phyloP scores from a whole-genome alignment of 2,888 invertebrate species.

The Netelia melanura region DNA sequence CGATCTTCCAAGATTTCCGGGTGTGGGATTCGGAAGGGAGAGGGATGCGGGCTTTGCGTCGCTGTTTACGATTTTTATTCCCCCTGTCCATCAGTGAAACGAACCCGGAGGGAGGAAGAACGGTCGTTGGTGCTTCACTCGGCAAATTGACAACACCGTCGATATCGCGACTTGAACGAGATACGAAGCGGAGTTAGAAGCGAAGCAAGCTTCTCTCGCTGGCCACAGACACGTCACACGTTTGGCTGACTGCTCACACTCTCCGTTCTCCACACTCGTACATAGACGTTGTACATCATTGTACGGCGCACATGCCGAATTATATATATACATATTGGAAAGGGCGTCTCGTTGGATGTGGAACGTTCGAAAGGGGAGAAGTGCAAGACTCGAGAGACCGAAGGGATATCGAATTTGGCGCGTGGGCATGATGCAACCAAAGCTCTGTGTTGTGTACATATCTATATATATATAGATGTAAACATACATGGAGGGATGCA shows the following conservation, averaged over 20 bases:
- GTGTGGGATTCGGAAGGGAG: too few relatives aligned
- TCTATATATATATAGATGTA: slow-evolving; percentile 19
- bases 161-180: slow-evolving; percentile 32
- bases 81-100: background rate
- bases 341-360: slow-evolving; percentile 50
- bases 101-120: background rate
- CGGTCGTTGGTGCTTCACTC: slow-evolving; percentile 2
- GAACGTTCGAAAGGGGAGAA: slow-evolving; percentile 42
- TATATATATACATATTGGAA: slow-evolving; percentile 16
- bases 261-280: background rate
- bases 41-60: background rate
- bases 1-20: too few relatives aligned
- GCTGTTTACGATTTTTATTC: background rate
- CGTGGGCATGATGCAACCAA: slow-evolving; percentile 58
- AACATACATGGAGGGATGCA: slow-evolving; percentile 22
- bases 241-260: background rate
- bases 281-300: background rate
- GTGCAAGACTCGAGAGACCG: slow-evolving; percentile 59
- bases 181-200: background rate
- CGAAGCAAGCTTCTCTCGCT: background rate
- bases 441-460: slow-evolving; percentile 22
- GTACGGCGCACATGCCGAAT: background rate
- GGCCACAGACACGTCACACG: background rate
- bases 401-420: slow-evolving; percentile 72
- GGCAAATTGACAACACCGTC: slow-evolving; percentile 31